phyloP scores from a whole-genome alignment of 2,797 vertebrate species.

The Zenarchopterus dispar region DNA sequence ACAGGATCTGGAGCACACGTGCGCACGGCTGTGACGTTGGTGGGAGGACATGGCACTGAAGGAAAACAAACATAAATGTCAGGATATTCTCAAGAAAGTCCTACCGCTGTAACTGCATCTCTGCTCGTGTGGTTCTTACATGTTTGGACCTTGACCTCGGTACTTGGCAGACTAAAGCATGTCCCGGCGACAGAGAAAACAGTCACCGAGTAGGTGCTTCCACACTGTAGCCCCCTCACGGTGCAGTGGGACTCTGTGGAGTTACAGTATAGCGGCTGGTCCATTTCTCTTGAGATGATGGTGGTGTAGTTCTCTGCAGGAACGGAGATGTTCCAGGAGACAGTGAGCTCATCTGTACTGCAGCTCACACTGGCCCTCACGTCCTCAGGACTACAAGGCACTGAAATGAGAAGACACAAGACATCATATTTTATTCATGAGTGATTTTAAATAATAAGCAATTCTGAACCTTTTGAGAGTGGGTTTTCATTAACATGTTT shows the following conservation, averaged over 20 bases:
- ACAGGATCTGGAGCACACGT: constrained; percentile 55
- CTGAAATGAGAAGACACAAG: constrained; percentile 49
- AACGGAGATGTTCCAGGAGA: constrained; percentile 66
- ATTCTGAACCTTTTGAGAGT: background rate
- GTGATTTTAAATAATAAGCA: too few relatives aligned
- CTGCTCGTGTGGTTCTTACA: constrained; percentile 48
- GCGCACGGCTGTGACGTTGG: constrained; percentile 46
- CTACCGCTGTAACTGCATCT: background rate
- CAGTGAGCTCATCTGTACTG: constrained; percentile 48
- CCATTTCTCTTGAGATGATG: constrained; percentile 49
- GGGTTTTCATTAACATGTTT: background rate
- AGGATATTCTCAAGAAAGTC: background rate
- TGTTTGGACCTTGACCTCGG: constrained; percentile 56
- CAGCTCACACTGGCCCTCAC: constrained; percentile 62
- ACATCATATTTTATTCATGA: background rate
- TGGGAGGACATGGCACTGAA: constrained; percentile 78
- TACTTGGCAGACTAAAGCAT: constrained; percentile 68
- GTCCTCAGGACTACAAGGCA: constrained; percentile 74
- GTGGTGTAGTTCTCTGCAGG: constrained; percentile 67
- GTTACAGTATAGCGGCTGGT: constrained; percentile 58
- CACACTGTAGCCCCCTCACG: constrained; percentile 64
- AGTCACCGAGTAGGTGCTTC: constrained; percentile 57
- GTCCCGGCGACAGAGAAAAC: constrained; percentile 54
- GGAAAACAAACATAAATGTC: constrained; percentile 9
- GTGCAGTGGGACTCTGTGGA: constrained; percentile 65